These are phyloP conservation scores for Triplophysa dalaica DNA, from an alignment of 2,113 vertebrate genomes.

Conservation along the genomic window DNA sequence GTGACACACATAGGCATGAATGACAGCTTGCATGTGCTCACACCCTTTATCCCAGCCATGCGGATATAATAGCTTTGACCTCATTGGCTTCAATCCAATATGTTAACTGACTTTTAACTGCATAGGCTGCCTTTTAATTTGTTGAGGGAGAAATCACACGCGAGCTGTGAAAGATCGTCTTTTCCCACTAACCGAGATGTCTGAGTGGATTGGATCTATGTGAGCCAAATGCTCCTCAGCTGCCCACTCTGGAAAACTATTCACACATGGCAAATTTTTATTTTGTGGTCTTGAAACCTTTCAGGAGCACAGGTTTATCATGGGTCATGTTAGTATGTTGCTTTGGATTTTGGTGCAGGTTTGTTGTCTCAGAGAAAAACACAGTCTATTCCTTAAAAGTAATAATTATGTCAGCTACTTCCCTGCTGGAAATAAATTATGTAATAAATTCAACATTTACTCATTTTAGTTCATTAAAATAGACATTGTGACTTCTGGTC, in stretches of 20 bases:
- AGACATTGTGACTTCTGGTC: no score
- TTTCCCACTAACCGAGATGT: not conserved
- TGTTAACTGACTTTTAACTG: conserved; percentile 3
- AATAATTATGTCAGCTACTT: not conserved
- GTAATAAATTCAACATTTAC: no score
- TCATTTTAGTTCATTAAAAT: no score
- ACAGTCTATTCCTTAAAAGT: not conserved
- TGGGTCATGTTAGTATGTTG: not conserved
- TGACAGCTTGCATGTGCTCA: not conserved
- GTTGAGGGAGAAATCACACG: not conserved
- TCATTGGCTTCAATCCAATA: not conserved
- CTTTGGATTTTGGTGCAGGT: not conserved
- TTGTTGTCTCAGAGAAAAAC: not conserved
- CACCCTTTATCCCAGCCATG: not conserved
- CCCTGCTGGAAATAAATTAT: no score
- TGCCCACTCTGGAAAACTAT: not conserved
- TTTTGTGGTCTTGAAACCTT: not conserved
- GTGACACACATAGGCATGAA: not conserved
- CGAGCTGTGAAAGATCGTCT: conserved; percentile 5
- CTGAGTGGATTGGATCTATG: not conserved
- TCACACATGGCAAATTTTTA: not conserved
- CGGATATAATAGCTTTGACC: not conserved
- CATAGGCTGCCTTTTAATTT: not conserved
- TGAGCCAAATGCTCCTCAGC: not conserved
- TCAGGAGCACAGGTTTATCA: not conserved